Percentiles rank a stretch among this genome's conserved stretches.
These are phyloP conservation scores for Chrysomela aeneicollis DNA, from an alignment of 2,888 invertebrate species.

Conservation along the genomic window DNA sequence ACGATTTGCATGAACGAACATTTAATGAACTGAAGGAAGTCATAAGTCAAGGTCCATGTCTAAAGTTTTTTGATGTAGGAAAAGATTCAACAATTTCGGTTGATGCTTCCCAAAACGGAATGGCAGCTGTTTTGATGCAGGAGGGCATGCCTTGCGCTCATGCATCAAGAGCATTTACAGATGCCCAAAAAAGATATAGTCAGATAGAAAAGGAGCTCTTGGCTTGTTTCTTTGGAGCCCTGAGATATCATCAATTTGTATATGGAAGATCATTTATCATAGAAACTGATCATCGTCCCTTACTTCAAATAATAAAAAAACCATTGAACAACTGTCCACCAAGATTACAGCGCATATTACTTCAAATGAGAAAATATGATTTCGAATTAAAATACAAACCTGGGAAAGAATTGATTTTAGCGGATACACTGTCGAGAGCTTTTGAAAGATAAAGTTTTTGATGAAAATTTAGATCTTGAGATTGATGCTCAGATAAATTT, in stretches of 20 bases:
- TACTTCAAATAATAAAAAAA: too few relatives aligned
- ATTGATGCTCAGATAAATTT: background rate
- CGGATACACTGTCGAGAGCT: constrained; percentile 22
- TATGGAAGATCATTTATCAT: too few relatives aligned
- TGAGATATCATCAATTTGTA: constrained; percentile 27
- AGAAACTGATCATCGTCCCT: too few relatives aligned
- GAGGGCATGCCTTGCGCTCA: background rate
- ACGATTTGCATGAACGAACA: constrained; percentile 17
- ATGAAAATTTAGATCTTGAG: constrained; percentile 10
- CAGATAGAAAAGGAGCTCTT: constrained; percentile 44
- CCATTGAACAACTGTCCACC: constrained; percentile 11
- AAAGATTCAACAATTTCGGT: constrained; percentile 33
- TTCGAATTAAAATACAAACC: constrained; percentile 22
- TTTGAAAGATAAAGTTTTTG: constrained; percentile 19
- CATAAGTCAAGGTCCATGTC: background rate
- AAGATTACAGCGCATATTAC: constrained; percentile 25
- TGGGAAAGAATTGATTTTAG: constrained; percentile 19
- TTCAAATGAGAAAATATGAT: too few relatives aligned
- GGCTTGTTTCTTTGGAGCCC: constrained; percentile 36
- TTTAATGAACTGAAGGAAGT: constrained; percentile 28
- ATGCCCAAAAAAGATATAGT: background rate
- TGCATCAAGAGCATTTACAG: background rate
- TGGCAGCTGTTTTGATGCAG: constrained; percentile 47
- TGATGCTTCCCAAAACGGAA: constrained; percentile 43
- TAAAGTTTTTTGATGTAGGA: background rate